Base-by-base conservation (phyloP, 2,888 invertebrate species). In the Ramazzottius varieornatus region DNA sequence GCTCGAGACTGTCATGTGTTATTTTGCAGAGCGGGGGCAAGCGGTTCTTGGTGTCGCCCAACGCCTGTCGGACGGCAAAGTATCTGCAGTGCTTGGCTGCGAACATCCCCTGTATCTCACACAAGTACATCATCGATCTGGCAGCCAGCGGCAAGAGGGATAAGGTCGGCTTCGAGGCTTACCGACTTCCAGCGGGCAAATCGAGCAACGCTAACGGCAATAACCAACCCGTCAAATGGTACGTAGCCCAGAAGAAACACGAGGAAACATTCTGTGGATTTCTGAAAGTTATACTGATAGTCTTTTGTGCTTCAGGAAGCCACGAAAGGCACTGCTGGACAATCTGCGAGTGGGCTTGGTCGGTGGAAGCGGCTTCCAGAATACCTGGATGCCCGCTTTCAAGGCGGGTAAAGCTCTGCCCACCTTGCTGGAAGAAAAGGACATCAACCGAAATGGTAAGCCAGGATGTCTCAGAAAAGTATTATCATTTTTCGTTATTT, bases 51-150 rank as follows among this genome's bases (percentile, higher is more conserved):
- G 66, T 74, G 29, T 73, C 74, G 1, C 70, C 71, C 64, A 67
- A 70, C 1, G 71, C 72, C 67, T 73, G 73, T 65, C 68, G 73
- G 29, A 74, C 74, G 0, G 67, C 73, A 2, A 75, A 75, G 66
- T 74, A 73, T 67, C 67, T 75, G 63, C 72, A 73, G 69, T 72
- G 71, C 66, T 68, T 75, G 66, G 74, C 75, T 1, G 70, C 70
- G 16, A 71, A 71, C 29, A 66, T 73, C 1, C 71, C 72, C 0
- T 73, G 73, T 67, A 68, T 75, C 1, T 74, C 74, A 13, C 72
- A 74, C 67, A 69, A 71, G 63, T 75, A 74, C 74, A 69, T 75
- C 63, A 67, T 74, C 33, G 65, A 67, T 4, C 65, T 72, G 13
- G 72, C 72, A 8, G 70, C 70, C n/a, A 72, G 72, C 67, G 66